phyloP scores from a whole-genome alignment of 1,140 invertebrate genomes.

The Pseudomyrmex concolor region DNA sequence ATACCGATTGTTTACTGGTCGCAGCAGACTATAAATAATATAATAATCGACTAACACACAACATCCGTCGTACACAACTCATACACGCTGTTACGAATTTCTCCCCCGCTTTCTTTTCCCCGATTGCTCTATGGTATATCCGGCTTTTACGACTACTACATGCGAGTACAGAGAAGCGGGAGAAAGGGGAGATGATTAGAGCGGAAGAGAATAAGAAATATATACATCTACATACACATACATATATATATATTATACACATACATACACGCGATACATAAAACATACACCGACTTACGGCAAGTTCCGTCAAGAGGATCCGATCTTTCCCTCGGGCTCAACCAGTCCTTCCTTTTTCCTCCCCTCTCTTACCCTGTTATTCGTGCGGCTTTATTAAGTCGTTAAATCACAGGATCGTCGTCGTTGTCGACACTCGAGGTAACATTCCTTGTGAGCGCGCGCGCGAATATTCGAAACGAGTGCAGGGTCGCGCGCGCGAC shows the following conservation, averaged over 20 bases:
- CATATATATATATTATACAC: neutral
- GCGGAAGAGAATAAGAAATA: neutral
- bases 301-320: conserved; percentile 15
- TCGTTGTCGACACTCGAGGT: conserved; percentile 29
- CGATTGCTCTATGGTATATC: conserved; percentile 51
- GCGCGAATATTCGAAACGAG: neutral
- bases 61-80: neutral
- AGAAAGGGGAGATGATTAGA: neutral
- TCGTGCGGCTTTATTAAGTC: conserved; percentile 72
- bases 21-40: conserved; percentile 74
- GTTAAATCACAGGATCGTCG: conserved; percentile 70
- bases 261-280: conserved; percentile 63
- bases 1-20: conserved; percentile 72
- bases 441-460: conserved; percentile 20
- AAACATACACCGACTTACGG: conserved; percentile 75
- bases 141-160: conserved; percentile 71
- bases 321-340: conserved; percentile 9
- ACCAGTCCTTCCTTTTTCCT: neutral
- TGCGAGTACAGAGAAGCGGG: conserved; percentile 68
- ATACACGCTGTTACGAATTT: neutral
- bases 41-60: conserved; percentile 61
- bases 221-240: neutral
- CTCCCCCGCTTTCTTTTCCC: neutral
- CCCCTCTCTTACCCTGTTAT: conserved; percentile 36
- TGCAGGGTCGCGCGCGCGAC: neutral